Base-by-base conservation (phyloP, 2,797 vertebrate genomes). In the Brotogeris chrysoptera region DNA sequence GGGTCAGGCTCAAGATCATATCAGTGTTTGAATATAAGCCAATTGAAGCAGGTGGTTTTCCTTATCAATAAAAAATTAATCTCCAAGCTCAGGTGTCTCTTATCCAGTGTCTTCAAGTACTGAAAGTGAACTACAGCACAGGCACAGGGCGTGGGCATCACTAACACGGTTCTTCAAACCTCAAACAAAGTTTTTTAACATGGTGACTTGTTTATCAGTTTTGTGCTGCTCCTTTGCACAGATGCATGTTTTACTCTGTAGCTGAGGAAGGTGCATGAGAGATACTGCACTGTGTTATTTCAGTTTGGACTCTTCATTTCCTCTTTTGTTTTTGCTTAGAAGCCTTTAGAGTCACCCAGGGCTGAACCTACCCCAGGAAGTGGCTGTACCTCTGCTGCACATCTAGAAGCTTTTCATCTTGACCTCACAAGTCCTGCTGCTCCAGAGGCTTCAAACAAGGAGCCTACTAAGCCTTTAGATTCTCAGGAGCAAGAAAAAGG, bases 251-350 rank as follows among this genome's bases (percentile, higher is more conserved):
- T 66, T 78, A 50, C 41, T 85, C 47, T 30, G 16, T 66, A 74
- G 76, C 44, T 30, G 32, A 86, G 49, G 68, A 80, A 74, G 11
- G 28, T 32, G 14, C 28, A 14, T 69, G 30, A 80, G 38, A 57
- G 13, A 36, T 53, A 41, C 30, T 12, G 14, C 36, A 28, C 32
- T 43, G 28, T 38, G 43, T 61, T 81, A 43, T 69, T 94, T 90
- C 53, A 47, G 30, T 92, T 69, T 86, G 43, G 6, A 80, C 20
- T 60, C n/a, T n/a, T 84, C 44, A 36, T 76, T 94, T 94, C 65
- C 30, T 61, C 69, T 81, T 94, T 88, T 95, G 25, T 61, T 92
- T 97, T 88, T 95, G 5, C 47, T 70, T 94, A 98, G 98, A 97
- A 97, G 44, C 39, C 81, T 68, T 80, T 74, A 60, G 95, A 96